Conservation (phyloP, 2,888 invertebrate genomes). For the Epinotia brunnichana region DNA sequence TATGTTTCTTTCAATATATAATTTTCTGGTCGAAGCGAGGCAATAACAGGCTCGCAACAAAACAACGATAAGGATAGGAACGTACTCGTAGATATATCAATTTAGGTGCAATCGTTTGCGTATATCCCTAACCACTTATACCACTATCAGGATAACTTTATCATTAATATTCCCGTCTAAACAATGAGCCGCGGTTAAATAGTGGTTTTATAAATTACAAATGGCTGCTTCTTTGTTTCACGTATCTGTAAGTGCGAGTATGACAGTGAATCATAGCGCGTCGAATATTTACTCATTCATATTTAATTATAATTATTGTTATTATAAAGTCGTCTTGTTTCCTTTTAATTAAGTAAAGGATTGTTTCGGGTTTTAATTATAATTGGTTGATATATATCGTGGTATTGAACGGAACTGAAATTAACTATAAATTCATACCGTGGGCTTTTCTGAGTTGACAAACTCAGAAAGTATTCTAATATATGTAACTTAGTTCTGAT, state of each 20-base stretch:
- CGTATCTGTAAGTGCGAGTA: slow-evolving; percentile 27
- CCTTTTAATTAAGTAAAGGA: slow-evolving; percentile 13
- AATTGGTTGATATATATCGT: slow-evolving; percentile 3
- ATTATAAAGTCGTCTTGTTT: slow-evolving; percentile 16
- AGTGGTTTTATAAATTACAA: slow-evolving; percentile 40
- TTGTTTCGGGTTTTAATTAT: slow-evolving; percentile 8
- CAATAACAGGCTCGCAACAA: neutral
- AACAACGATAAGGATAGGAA: neutral
- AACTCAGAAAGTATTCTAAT: neutral
- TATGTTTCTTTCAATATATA: too few relatives aligned
- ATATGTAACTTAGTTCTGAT: neutral
- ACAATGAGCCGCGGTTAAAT: slow-evolving; percentile 39
- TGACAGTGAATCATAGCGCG: slow-evolving; percentile 31
- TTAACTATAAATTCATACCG: neutral
- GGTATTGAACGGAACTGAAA: neutral
- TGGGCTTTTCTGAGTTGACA: neutral
- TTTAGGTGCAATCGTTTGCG: neutral
- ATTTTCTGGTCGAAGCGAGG: too few relatives aligned
- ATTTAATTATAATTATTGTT: slow-evolving; percentile 24
- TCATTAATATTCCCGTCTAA: slow-evolving; percentile 24
- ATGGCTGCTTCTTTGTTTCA: slow-evolving; percentile 38
- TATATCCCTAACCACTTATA: slow-evolving; percentile 13
- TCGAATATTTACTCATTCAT: slow-evolving; percentile 41
- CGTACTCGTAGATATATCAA: neutral
- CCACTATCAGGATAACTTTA: slow-evolving; percentile 35